phyloP scores from a whole-genome alignment of 2,797 vertebrate genomes.

The Octomys mimax region DNA sequence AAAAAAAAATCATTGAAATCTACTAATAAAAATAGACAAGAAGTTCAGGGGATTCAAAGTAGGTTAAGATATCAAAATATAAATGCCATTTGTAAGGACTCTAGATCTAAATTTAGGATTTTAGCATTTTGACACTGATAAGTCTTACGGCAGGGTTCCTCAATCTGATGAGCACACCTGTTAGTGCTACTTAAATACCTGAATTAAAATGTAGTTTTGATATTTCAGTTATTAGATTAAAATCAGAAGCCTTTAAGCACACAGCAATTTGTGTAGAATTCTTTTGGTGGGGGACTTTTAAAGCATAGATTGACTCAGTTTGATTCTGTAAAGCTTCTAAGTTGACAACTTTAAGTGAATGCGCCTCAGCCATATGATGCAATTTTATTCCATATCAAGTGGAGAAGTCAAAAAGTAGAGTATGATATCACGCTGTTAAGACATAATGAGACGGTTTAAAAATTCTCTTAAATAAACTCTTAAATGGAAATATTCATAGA shows the following conservation, averaged over 20 bases:
- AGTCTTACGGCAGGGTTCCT: constrained; percentile 79
- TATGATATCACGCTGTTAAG: constrained; percentile 87
- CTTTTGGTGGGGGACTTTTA: constrained; percentile 76
- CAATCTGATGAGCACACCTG: constrained; percentile 84
- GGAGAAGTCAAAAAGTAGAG: constrained; percentile 83
- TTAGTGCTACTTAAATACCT: constrained; percentile 77
- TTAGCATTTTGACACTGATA: constrained; percentile 81
- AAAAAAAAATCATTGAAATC: constrained; percentile 67
- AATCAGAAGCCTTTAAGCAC: constrained; percentile 85
- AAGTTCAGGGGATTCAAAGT: constrained; percentile 72
- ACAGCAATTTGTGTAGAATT: constrained; percentile 82
- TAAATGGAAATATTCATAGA: constrained; percentile 87
- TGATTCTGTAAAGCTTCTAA: constrained; percentile 86
- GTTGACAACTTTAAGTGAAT: constrained; percentile 85
- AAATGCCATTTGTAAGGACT: constrained; percentile 81
- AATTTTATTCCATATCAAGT: constrained; percentile 86
- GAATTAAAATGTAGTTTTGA: constrained; percentile 83
- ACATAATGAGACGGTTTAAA: constrained; percentile 86
- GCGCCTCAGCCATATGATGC: constrained; percentile 72
- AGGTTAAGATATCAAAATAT: constrained; percentile 79
- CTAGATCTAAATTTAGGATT: constrained; percentile 76
- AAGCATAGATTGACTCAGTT: constrained; percentile 82
- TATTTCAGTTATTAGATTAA: constrained; percentile 86
- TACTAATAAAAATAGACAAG: constrained; percentile 81
- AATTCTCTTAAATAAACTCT: constrained; percentile 87